Base-by-base conservation (phyloP, 2,888 invertebrate species). In the Geotrupes spiniger region DNA sequence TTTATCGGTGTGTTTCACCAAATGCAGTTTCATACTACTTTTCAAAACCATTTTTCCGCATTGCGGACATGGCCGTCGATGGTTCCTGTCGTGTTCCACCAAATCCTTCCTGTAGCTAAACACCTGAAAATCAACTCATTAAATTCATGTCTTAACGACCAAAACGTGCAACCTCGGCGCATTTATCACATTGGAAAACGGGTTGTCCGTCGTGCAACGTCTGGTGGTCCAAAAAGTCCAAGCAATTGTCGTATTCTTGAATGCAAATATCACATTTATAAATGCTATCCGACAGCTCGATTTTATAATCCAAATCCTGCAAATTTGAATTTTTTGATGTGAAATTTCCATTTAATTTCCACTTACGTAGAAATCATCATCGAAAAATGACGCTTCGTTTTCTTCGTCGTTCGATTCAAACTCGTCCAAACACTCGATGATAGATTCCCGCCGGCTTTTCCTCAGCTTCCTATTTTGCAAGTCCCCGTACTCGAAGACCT, bases 151-250 rank as follows among this genome's bases (percentile, higher is more conserved):
- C 15, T 1, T 37, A 12, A 36, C 6, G 12, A 11, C 3, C 21
- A 21, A 21, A 21, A 21, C 3, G 3, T 4, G 46, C 16, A 42
- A 63, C 63, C 51, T 59, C 45, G 10, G 56, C 33, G 44, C 65
- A 66, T 46, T 61, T 59, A 43, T 64, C 60, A 51, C 66, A 66
- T 40, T 57, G 60, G 42, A 65, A 65, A n/a, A 65, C 62, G 11
- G 58, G 51, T 11, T 60, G 21, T 3, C 65, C 66, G 53, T 64
- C 53, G 36, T 66, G 65, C 36, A 29, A 40, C 12, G 52, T 41
- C 43, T 66, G 66, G 53, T 66, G 66, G 44, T 66, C 65, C 26
- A 66, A 53, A 46, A 62, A 63, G 9, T 63, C 61, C 15, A 63
- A 52, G 42, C 61, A 59, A 28, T 49, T 57, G 25, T 58, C 52